Percentiles rank a stretch among this genome's conserved stretches.
phyloP scores from a whole-genome alignment of 30 jellyfish, hydroid and myxozoan species.

The Cassiopea xamachana region DNA sequence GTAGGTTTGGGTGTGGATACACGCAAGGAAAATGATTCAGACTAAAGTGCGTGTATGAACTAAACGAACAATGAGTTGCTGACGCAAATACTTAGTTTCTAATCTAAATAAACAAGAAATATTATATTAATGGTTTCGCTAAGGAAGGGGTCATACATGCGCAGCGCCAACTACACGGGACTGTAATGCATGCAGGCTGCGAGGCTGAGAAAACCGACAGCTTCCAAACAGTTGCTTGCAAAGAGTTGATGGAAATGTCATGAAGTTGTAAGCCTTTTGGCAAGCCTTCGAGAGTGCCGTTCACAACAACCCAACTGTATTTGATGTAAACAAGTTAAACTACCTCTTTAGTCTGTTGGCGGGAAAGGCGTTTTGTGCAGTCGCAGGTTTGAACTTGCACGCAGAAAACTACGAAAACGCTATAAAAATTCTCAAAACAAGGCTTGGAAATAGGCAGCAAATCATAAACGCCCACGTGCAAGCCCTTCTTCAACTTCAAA shows the following conservation, averaged over 20 bases:
- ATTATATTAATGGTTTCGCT: no score
- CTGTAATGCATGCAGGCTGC: no score
- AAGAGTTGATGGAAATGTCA: conserved; percentile 11
- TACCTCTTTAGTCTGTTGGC: neutral
- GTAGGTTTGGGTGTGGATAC: no score
- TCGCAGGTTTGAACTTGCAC: neutral
- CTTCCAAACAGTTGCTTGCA: neutral
- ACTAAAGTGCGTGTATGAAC: no score
- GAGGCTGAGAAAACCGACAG: no score
- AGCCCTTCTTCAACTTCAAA: neutral
- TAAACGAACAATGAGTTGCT: no score
- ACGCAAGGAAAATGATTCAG: no score
- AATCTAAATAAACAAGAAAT: no score
- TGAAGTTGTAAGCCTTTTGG: neutral
- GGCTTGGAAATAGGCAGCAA: neutral
- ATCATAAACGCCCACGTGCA: conserved; percentile 4
- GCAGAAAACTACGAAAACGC: conserved; percentile 1
- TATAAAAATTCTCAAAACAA: neutral
- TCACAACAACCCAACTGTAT: conserved; percentile 2
- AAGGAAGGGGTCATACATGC: no score
- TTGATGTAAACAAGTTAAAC: neutral
- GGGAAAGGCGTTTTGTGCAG: neutral
- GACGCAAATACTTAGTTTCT: no score
- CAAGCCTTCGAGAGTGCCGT: conserved; percentile 13
- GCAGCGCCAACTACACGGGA: no score